Conservation (phyloP, 2,888 invertebrate genomes). For the Phortica magna region DNA sequence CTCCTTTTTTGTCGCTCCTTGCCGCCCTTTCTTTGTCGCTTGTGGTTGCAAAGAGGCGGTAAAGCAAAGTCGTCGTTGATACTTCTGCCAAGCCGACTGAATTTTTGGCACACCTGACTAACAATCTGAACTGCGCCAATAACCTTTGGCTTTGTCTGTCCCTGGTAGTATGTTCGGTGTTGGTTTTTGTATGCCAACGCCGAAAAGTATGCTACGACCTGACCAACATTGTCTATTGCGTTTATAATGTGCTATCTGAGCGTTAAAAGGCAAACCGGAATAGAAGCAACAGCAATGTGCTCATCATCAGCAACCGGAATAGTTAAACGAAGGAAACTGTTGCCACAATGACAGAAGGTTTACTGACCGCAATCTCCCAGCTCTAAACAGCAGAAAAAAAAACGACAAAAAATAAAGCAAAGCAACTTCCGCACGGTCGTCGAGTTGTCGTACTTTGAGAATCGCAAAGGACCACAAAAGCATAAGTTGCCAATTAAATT, state of each 20-base stretch:
- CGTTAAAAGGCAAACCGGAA: conserved; percentile 1
- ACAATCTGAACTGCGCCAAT: conserved; percentile 9
- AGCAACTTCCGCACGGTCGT: conserved; percentile 28
- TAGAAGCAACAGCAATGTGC: not conserved
- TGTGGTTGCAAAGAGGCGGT: conserved; percentile 45
- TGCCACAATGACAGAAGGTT: not conserved
- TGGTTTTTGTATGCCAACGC: conserved; percentile 1
- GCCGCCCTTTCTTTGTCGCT: not conserved
- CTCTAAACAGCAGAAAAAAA: not conserved
- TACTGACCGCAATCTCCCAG: not conserved
- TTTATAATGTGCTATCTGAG: conserved; percentile 50
- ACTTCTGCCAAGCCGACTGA: no score
- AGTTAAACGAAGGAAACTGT: not conserved
- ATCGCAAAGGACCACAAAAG: conserved; percentile 58
- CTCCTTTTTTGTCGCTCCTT: not conserved
- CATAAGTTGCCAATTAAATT: conserved; percentile 73
- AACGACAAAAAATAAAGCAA: not conserved
- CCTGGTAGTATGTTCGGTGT: conserved; percentile 4
- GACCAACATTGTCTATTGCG: not conserved
- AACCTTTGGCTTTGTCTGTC: conserved; percentile 22
- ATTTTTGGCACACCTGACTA: no score
- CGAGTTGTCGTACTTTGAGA: not conserved
- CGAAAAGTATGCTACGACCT: conserved; percentile 19
- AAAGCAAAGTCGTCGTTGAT: not conserved
- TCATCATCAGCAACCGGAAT: not conserved